phyloP scores from a whole-genome alignment of 1,140 invertebrate species.

The Drosophila guanche region DNA sequence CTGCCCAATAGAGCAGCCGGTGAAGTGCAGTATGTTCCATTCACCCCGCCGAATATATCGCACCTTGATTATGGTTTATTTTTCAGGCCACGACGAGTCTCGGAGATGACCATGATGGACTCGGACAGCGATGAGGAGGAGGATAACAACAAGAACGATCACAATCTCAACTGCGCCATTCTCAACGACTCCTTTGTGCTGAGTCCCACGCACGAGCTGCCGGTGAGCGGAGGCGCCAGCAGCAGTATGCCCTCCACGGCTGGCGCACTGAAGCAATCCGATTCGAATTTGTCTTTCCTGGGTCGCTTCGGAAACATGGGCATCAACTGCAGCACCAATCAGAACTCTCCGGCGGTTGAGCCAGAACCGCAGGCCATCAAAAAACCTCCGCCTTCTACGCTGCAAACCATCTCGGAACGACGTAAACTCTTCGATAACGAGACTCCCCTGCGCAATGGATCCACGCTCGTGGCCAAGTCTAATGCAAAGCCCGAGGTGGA shows the following conservation, averaged over 20 bases:
- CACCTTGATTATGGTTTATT: background rate
- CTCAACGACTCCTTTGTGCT: slow-evolving; percentile 80
- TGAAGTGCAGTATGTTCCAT: no score
- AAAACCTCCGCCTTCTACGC: slow-evolving; percentile 30
- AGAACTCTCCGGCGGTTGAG: slow-evolving; percentile 30
- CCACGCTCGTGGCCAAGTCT: slow-evolving; percentile 13
- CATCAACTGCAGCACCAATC: slow-evolving; percentile 50
- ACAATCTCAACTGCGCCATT: slow-evolving; percentile 79
- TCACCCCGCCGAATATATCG: no score
- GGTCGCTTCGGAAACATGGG: slow-evolving; percentile 70
- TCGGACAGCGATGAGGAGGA: slow-evolving; percentile 78
- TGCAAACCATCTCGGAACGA: slow-evolving; percentile 49
- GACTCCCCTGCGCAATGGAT: slow-evolving; percentile 50
- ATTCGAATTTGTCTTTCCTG: slow-evolving; percentile 67
- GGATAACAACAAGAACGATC: slow-evolving; percentile 46
- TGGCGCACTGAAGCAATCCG: slow-evolving; percentile 20
- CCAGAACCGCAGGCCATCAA: slow-evolving; percentile 9
- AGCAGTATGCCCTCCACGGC: slow-evolving; percentile 7
- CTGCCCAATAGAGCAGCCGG: no score
- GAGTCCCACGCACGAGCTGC: slow-evolving; percentile 65
- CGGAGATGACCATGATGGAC: slow-evolving; percentile 67
- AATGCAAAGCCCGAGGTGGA: slow-evolving; percentile 47
- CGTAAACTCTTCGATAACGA: slow-evolving; percentile 44
- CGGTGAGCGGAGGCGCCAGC: slow-evolving; percentile 27
- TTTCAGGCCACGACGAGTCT: slow-evolving; percentile 64